These are phyloP conservation scores for Staurois parvus DNA, from an alignment of 2,797 vertebrate species.

Conservation along the genomic window DNA sequence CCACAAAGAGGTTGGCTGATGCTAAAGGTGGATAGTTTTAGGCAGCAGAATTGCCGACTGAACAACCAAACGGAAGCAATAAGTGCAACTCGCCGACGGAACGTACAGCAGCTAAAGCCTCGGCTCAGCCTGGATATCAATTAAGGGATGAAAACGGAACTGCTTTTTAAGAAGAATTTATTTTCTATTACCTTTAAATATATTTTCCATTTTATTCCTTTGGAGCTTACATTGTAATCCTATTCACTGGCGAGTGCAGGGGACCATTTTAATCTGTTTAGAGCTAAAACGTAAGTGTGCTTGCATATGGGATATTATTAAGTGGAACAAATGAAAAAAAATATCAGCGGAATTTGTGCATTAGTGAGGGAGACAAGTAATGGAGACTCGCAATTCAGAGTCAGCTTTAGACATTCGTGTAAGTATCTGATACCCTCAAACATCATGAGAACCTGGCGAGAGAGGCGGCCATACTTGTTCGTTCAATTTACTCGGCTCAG, in stretches of 20 bases:
- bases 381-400: background rate
- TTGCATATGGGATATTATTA: constrained; percentile 47
- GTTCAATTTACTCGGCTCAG: background rate
- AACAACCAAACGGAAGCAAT: constrained; percentile 4
- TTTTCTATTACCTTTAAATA: constrained; percentile 58
- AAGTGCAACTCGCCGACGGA: background rate
- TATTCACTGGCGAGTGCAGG: constrained; percentile 48
- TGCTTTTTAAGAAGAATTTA: constrained; percentile 50
- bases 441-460: background rate
- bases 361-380: constrained; percentile 18
- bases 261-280: constrained; percentile 57
- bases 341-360: constrained; percentile 25
- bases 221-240: constrained; percentile 55
- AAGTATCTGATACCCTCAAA: background rate
- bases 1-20: too few species aligned
- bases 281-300: constrained; percentile 47
- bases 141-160: constrained; percentile 51
- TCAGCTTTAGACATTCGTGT: background rate
- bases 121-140: constrained; percentile 34
- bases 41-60: background rate
- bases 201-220: constrained; percentile 58
- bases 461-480: background rate
- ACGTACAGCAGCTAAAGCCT: background rate
- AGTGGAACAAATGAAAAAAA: constrained; percentile 17
- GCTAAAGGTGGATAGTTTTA: too few species aligned